Base-by-base conservation (phyloP, 2,888 invertebrate genomes). In the Hydriomena furcata region DNA sequence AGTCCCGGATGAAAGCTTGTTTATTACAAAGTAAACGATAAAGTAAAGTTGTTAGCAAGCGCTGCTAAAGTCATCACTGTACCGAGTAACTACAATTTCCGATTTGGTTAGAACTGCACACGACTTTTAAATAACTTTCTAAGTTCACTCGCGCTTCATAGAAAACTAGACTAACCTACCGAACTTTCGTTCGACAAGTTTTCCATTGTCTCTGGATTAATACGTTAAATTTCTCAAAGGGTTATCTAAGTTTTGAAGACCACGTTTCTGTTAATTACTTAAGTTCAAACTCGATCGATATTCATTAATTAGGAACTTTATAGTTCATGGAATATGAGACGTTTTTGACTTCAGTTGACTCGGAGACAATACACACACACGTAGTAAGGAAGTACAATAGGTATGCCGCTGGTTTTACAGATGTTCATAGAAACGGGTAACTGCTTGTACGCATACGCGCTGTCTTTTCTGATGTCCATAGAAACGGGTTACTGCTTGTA, bases 221-320 rank as follows among this genome's bases (percentile, higher is more conserved):
- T 87, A 82, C 81, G 75, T 81, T 79, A 85, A 84, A 75, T 84
- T 82, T 8, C 65, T 58, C 70, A 79, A 82, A 84, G 84, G 84
- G 80, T 85, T 83, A 81, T 79, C 83, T 80, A 81, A 84, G 83
- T 84, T 84, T 81, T 55, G 72, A 78, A 76, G 72, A 80, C 80
- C 79, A 74, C 79, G 81, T 81, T 83, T 78, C 82, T 85, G 86
- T 84, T 86, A 85, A 86, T 87, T 87, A 84, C 77, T 68, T 65
- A 79, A 86, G 76, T 88, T 86, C 61, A 60, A 53, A 61, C 61
- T 54, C 66, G 75, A 74, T 79, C 82, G 77, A 82, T 84, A 75
- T 79, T 77, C 84, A 84, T 85, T 84, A 84, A 84, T 85, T 82
- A 82, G 70, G 71, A 77, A 49, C 38, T 47, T 25, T 20, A 7